Evolutionary conservation across 2,113 vertebrate genomes (phyloP).

Genomic region (Melanerpes aurifrons): DNA sequence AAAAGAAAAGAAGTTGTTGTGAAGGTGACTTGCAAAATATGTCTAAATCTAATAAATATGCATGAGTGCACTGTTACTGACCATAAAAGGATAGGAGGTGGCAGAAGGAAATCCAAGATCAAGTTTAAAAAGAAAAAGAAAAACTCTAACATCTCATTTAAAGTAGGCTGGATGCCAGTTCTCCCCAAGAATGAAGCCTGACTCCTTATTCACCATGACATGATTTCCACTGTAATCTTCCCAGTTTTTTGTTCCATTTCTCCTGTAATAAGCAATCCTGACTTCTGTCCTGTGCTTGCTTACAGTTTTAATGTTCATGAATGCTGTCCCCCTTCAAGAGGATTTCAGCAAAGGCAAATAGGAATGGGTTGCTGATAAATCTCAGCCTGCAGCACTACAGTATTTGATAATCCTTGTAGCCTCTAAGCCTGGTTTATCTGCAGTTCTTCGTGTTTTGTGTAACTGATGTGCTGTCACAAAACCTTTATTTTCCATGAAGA

Average conservation of each 20-base stretch:
- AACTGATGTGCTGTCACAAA: neutral
- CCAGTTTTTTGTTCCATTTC: neutral
- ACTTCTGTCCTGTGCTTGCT: slow-evolving; percentile 1
- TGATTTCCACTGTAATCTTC: neutral
- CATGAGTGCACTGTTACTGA: neutral
- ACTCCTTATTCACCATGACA: neutral
- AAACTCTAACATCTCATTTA: neutral
- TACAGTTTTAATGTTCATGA: neutral
- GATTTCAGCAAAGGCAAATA: slow-evolving; percentile 18
- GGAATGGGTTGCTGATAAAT: neutral
- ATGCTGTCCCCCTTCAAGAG: slow-evolving; percentile 2
- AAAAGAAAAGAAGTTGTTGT: slow-evolving; percentile 39
- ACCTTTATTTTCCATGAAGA: neutral
- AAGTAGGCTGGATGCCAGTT: neutral
- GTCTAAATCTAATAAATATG: slow-evolving; percentile 36
- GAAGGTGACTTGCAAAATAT: slow-evolving; percentile 70
- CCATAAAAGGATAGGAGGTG: slow-evolving; percentile 8
- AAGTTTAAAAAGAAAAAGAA: neutral
- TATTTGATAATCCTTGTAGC: slow-evolving; percentile 1
- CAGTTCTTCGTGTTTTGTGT: neutral
- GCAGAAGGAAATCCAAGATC: slow-evolving; percentile 15
- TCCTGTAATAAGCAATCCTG: neutral
- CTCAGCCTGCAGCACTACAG: neutral
- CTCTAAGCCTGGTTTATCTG: slow-evolving; percentile 27
- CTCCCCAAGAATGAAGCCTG: neutral